These are phyloP conservation scores for Sterrhoptilus dennistouni DNA, from an alignment of 2,113 vertebrate species.

Conservation along the genomic window DNA sequence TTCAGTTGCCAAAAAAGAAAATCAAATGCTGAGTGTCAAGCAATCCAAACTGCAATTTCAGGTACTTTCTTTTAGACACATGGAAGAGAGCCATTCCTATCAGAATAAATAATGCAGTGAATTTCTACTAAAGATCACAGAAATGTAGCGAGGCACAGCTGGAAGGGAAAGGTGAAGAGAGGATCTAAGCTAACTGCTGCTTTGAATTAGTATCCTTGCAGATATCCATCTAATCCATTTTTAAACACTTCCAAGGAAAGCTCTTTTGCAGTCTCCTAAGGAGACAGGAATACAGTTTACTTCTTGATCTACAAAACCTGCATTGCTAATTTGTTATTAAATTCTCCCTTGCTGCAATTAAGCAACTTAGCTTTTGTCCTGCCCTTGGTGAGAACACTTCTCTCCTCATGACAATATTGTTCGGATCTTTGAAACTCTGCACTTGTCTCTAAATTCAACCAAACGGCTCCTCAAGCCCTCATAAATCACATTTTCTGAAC, in stretches of 20 bases:
- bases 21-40: background rate
- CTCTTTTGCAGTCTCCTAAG: background rate
- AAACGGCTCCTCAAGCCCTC: background rate
- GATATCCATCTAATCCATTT: background rate
- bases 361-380: background rate
- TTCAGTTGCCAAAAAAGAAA: background rate
- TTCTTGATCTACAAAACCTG: background rate
- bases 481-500: background rate
- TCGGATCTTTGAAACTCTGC: background rate
- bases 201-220: background rate
- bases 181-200: background rate
- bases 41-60: background rate
- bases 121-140: background rate
- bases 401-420: background rate
- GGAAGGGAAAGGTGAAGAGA: background rate
- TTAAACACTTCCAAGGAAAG: background rate
- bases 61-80: background rate
- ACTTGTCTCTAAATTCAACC: background rate
- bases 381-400: background rate
- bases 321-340: background rate
- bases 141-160: background rate
- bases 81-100: background rate
- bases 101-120: background rate
- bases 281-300: background rate
- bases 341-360: background rate